Evolutionary conservation across 1,140 invertebrate species (phyloP).

Genomic region (Papilio glaucus): DNA sequence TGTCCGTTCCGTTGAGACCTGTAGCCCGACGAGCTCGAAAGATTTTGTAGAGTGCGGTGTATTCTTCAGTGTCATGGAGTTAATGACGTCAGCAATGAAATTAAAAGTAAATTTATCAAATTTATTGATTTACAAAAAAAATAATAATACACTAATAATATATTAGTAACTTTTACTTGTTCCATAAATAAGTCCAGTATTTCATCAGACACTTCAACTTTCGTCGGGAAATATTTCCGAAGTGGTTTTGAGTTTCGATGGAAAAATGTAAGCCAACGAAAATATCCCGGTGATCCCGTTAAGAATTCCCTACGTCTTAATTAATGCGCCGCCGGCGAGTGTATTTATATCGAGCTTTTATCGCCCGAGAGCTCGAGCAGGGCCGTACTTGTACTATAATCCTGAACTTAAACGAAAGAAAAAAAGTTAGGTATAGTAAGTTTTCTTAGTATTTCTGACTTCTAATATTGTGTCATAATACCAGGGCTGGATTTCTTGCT

Average conservation of each 20-base stretch:
- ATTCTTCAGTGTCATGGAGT: no score
- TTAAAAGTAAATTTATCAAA: no score
- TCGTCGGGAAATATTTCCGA: not conserved
- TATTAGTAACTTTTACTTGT: no score
- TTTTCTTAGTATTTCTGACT: no score
- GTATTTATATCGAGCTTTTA: constrained; percentile 35
- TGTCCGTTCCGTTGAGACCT: no score
- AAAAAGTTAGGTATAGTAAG: not conserved
- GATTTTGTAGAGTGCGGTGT: no score
- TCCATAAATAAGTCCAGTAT: not conserved
- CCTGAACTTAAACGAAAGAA: not conserved
- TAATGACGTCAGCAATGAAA: no score
- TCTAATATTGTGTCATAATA: no score
- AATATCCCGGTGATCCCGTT: constrained; percentile 34
- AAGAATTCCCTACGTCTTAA: constrained; percentile 35
- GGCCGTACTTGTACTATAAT: not conserved
- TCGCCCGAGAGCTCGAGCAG: constrained; percentile 15
- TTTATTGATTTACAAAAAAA: no score
- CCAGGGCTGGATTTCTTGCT: no score
- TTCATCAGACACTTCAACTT: not conserved
- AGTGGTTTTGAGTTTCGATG: constrained; percentile 26
- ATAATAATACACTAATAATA: no score
- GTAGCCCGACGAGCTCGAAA: no score
- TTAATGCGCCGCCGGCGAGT: constrained; percentile 30
- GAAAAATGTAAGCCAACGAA: constrained; percentile 32